Evolutionary conservation across 2,888 invertebrate species (phyloP).

Genomic region (Hanleya hanleyi): DNA sequence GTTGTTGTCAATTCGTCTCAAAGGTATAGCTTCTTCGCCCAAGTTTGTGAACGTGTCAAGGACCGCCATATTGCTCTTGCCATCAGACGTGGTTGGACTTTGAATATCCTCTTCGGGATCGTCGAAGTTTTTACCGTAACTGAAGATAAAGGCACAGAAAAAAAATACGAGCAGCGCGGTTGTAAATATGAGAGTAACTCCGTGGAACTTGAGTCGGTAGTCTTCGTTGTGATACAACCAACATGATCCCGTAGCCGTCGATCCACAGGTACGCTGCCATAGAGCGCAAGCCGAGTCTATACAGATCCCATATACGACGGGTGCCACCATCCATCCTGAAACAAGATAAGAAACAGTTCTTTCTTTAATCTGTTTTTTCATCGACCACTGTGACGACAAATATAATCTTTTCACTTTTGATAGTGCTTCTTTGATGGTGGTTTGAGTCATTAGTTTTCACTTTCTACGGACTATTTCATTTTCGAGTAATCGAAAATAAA

Average conservation of each 20-base stretch:
- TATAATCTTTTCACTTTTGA: no score
- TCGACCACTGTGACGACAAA: no score
- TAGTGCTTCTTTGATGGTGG: no score
- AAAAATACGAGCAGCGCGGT: not conserved
- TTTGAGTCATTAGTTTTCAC: no score
- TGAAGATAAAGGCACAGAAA: not conserved
- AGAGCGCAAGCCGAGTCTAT: slow-evolving; percentile 1
- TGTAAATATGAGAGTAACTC: not conserved
- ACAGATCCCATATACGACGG: not conserved
- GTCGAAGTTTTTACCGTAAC: not conserved
- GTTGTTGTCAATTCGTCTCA: not conserved
- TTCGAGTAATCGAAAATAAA: no score
- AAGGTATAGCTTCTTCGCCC: not conserved
- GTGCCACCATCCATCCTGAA: not conserved
- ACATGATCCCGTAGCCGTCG: not conserved
- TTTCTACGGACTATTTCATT: no score
- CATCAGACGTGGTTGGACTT: not conserved
- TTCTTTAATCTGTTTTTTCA: not conserved
- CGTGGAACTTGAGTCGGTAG: not conserved
- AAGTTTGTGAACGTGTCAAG: not conserved
- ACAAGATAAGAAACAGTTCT: not conserved
- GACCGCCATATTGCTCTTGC: not conserved
- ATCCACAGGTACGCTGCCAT: not conserved
- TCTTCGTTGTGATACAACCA: not conserved
- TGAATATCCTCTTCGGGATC: not conserved